Percentiles rank a stretch among this genome's conserved stretches.
Conservation (phyloP, 2,797 vertebrate species). For the Neopelma chrysocephalum region DNA sequence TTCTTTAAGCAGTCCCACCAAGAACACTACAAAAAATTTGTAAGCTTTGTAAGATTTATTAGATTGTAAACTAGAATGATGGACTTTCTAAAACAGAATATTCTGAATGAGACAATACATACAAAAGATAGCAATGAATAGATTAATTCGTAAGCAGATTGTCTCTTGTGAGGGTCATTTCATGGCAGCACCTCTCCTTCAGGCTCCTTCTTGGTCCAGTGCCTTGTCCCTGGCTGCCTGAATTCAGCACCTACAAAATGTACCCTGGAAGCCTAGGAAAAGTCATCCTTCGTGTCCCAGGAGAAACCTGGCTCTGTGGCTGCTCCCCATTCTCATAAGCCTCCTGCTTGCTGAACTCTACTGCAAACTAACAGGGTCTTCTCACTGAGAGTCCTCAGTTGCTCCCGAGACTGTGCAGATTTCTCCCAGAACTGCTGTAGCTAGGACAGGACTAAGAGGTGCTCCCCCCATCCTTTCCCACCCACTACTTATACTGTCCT, state of each 20-base stretch:
- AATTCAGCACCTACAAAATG: background rate
- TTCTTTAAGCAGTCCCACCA: background rate
- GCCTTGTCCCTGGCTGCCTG: background rate
- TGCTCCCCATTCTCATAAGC: background rate
- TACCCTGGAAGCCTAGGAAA: background rate
- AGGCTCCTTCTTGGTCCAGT: background rate
- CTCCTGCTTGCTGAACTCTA: background rate
- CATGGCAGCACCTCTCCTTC: background rate
- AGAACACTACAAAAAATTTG: background rate
- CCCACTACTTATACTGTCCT: background rate
- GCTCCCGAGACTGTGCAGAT: background rate
- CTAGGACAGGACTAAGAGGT: background rate
- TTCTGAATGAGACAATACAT: background rate
- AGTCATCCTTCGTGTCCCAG: background rate
- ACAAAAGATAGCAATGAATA: background rate
- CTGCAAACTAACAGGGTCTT: background rate
- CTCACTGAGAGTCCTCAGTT: background rate
- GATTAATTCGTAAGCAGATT: background rate
- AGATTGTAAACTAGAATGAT: background rate
- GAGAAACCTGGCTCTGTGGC: background rate
- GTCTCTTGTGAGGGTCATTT: background rate
- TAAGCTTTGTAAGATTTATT: background rate
- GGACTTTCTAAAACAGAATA: background rate
- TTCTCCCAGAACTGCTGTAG: background rate
- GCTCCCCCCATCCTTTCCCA: background rate